Base-by-base conservation (phyloP, 2,888 invertebrate species). In the Ennomos erosarius region DNA sequence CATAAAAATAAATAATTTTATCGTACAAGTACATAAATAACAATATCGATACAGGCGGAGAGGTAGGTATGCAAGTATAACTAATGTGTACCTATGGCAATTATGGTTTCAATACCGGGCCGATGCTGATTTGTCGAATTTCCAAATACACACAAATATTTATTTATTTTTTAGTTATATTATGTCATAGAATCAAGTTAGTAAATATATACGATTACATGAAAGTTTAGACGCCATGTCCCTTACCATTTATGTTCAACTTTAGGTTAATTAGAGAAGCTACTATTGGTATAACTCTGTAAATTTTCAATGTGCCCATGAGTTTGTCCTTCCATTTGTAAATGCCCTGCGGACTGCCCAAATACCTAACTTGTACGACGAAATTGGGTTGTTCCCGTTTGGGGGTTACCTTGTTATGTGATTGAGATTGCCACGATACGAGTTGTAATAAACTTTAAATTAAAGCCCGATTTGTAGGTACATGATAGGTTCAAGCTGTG, bases 361-460 rank as follows among this genome's bases (percentile, higher is more conserved):
- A 87, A 89, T 88, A 86, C 55, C 59, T 63, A 89, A 89, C 86
- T 87, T 88, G 82, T 84, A 82, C 82, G 86, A 85, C 80, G 84
- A 90, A 88, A 90, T 89, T 87, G 88, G 88, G 88, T 85, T 84
- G 82, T 81, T 79, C 86, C 87, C 85, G 71, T 76, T 79, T 73
- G 86, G 84, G 84, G 81, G 77, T 70, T 77, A 79, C 79, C 85
- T 84, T 82, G 84, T 83, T 85, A 84, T 84, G 77, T 84, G 84
- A 86, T 87, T 83, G 82, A 83, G 86, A 87, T 87, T 85, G 82
- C 82, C 79, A 73, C 70, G 75, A 74, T 80, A 73, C 62, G 67
- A 55, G 55, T 67, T 54, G 56, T 63, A 63, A 62, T 59, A 59
- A 63, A 63, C 59, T 63, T 63, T 59, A 67, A 70, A 71, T 74